Percentiles rank a stretch among this genome's conserved stretches.
These are phyloP conservation scores for Ophioninae sp. DNA, from an alignment of 2,888 invertebrate species.

Conservation along the genomic window DNA sequence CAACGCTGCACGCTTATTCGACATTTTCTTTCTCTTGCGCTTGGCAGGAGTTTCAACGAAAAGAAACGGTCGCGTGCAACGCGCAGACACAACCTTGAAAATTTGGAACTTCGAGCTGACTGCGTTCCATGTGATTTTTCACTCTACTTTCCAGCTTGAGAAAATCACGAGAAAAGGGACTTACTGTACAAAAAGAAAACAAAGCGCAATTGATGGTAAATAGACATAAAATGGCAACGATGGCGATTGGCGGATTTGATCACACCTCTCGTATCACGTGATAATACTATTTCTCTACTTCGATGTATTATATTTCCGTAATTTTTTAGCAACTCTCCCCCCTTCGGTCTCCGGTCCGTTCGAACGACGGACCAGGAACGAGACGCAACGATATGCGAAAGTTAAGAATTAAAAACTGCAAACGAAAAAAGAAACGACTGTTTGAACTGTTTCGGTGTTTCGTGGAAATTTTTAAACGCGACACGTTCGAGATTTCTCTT, in stretches of 20 bases:
- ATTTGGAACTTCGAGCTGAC: constrained; percentile 2
- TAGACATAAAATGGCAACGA: constrained; percentile 47
- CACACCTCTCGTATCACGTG: constrained; percentile 56
- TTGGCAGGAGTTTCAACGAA: neutral
- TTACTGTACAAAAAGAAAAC: constrained; percentile 9
- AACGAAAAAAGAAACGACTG: constrained; percentile 51
- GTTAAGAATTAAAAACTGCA: constrained; percentile 51
- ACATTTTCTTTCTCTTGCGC: constrained; percentile 1
- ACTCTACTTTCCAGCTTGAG: neutral
- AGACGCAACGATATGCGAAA: constrained; percentile 40
- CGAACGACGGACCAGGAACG: neutral
- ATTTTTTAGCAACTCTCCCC: neutral
- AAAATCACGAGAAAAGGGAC: constrained; percentile 3
- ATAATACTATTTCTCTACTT: constrained; percentile 49
- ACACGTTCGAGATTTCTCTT: neutral
- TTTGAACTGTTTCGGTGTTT: constrained; percentile 48
- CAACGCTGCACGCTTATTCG: neutral
- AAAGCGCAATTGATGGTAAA: constrained; percentile 31
- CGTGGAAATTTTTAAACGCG: constrained; percentile 10
- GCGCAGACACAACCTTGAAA: constrained; percentile 52
- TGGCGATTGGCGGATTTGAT: constrained; percentile 33
- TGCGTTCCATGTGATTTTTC: neutral
- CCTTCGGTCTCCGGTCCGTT: no score
- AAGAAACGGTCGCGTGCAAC: neutral
- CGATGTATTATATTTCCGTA: constrained; percentile 9